A percentile compares a stretch with the other conserved stretches of the same genome.
Conservation (phyloP, 2,888 invertebrate genomes). For the Nipponacmea schrenckii region DNA sequence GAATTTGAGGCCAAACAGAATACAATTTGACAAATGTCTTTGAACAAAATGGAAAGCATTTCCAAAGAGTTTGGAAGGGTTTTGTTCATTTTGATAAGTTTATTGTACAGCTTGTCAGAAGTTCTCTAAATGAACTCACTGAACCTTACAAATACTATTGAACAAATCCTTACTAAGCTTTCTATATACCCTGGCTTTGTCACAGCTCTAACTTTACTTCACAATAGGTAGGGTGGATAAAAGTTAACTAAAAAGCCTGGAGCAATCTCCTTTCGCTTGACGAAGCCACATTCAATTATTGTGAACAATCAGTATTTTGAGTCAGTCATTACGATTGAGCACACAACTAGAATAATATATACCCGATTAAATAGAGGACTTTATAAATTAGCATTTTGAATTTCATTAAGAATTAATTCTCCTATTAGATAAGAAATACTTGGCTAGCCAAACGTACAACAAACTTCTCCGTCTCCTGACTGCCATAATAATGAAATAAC, state of each 20-base stretch:
- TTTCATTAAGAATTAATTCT: neutral
- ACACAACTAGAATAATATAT: neutral
- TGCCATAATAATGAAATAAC: too few relatives aligned
- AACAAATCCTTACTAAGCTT: constrained; percentile 8
- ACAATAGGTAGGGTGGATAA: constrained; percentile 4
- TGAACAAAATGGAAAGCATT: constrained; percentile 4
- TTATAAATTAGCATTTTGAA: neutral
- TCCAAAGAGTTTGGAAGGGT: neutral
- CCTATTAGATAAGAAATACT: too few relatives aligned
- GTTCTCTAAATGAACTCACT: neutral
- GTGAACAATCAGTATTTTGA: neutral
- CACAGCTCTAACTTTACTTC: neutral
- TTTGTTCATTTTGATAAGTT: constrained; percentile 1
- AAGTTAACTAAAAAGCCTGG: neutral
- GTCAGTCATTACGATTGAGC: neutral
- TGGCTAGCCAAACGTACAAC: too few relatives aligned
- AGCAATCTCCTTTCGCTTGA: constrained; percentile 5
- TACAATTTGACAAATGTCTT: neutral
- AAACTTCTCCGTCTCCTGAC: too few relatives aligned
- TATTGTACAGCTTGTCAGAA: neutral
- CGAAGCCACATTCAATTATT: constrained; percentile 3
- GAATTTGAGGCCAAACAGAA: neutral
- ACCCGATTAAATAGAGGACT: neutral
- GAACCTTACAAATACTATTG: neutral
- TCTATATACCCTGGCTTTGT: constrained; percentile 5